Conservation (phyloP, 2,888 invertebrate genomes). For the Microctonus hyperodae region DNA sequence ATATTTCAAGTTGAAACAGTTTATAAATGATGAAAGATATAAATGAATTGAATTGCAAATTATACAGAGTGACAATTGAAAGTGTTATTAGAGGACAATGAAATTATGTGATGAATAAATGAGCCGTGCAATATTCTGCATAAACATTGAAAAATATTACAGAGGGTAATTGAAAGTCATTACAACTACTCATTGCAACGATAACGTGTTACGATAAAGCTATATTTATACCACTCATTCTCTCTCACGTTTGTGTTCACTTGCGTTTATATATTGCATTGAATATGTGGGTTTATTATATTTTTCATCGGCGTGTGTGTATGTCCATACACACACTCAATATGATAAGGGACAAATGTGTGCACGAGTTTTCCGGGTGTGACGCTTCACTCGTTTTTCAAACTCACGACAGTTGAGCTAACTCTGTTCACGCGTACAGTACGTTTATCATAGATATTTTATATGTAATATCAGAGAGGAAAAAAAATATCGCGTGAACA, state of each 20-base stretch:
- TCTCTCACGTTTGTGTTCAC: slow-evolving; percentile 2
- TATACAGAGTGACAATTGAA: background rate
- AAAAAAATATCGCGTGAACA: no score
- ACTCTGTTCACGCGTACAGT: slow-evolving; percentile 4
- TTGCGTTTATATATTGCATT: background rate
- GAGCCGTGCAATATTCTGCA: background rate
- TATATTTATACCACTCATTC: background rate
- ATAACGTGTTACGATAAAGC: slow-evolving; percentile 28
- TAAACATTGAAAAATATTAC: background rate
- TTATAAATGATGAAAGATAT: no score
- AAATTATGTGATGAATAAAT: background rate
- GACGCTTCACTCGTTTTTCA: slow-evolving; percentile 9
- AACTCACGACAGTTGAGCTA: slow-evolving; percentile 38
- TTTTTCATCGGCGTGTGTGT: slow-evolving; percentile 11
- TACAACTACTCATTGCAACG: slow-evolving; percentile 10
- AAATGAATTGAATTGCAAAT: no score
- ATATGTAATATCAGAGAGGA: background rate
- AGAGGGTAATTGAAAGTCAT: slow-evolving; percentile 5
- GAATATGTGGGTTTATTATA: slow-evolving; percentile 11
- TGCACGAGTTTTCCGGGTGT: slow-evolving; percentile 29
- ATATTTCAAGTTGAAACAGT: no score
- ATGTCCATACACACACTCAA: slow-evolving; percentile 14
- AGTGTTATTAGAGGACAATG: background rate
- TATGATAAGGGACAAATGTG: slow-evolving; percentile 30
- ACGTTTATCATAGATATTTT: background rate